Percentiles rank a stretch among this genome's conserved stretches.
These are phyloP conservation scores for Pelagia noctiluca DNA, from an alignment of 30 jellyfish, hydroid and myxozoan species.

Conservation along the genomic window DNA sequence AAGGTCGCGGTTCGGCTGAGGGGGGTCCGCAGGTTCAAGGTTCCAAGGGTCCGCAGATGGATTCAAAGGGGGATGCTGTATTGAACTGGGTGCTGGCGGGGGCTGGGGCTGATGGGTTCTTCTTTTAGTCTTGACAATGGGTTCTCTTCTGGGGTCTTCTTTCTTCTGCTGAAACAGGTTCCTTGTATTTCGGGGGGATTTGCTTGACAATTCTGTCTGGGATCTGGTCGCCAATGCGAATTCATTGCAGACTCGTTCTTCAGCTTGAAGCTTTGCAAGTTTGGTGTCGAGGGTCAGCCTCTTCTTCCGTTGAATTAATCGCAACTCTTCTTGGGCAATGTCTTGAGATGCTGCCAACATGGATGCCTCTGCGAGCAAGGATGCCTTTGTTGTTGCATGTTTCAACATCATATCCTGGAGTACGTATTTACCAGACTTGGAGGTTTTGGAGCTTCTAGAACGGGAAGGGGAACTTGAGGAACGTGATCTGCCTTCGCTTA, in stretches of 20 bases:
- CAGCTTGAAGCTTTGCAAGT: slow-evolving; percentile 23
- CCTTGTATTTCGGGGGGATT: slow-evolving; percentile 17
- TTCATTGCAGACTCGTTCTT: slow-evolving; percentile 14
- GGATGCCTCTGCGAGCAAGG: slow-evolving; percentile 51
- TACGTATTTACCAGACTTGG: slow-evolving; percentile 33
- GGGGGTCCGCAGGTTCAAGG: not conserved
- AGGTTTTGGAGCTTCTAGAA: slow-evolving; percentile 24
- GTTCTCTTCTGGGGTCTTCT: slow-evolving; percentile 11
- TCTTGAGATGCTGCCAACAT: slow-evolving; percentile 24
- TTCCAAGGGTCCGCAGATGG: no score
- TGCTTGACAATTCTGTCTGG: not conserved
- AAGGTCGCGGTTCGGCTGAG: no score
- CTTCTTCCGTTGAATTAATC: slow-evolving; percentile 40
- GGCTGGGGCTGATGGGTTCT: not conserved
- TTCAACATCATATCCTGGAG: slow-evolving; percentile 48
- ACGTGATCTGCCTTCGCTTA: slow-evolving; percentile 35
- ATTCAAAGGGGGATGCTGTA: no score
- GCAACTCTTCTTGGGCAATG: slow-evolving; percentile 30
- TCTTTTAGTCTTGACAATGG: not conserved
- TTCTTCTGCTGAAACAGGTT: slow-evolving; percentile 31
- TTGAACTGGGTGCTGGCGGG: not conserved
- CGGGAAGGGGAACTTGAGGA: slow-evolving; percentile 7
- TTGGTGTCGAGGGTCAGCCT: slow-evolving; percentile 45
- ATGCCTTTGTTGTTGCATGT: slow-evolving; percentile 43
- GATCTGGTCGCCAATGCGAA: slow-evolving; percentile 25